Conservation (phyloP, 2,113 vertebrate genomes). For the Stercorarius parasiticus region DNA sequence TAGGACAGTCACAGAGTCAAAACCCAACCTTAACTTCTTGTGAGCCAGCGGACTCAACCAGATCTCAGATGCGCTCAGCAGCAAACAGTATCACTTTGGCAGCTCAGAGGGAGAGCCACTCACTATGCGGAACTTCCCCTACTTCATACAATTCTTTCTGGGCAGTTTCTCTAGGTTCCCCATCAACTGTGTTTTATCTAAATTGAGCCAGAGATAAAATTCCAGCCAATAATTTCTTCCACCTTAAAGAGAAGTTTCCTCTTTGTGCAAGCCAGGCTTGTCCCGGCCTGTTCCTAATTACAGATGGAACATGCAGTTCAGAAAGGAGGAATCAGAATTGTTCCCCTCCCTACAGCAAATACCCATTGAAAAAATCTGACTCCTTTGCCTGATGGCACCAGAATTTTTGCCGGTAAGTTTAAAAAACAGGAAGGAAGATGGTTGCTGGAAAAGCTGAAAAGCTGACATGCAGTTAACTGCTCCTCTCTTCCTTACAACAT, state of each 20-base stretch:
- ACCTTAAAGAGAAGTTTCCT: conserved; percentile 40
- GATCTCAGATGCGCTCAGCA: not conserved
- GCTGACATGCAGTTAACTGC: not conserved
- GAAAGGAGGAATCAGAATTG: conserved; percentile 44
- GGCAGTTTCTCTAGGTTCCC: not conserved
- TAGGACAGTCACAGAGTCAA: not conserved
- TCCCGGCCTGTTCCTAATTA: conserved; percentile 73
- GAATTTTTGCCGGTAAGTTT: not conserved
- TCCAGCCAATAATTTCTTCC: conserved; percentile 8
- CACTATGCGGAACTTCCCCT: not conserved
- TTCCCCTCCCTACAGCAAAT: conserved; percentile 44
- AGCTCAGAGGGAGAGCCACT: not conserved
- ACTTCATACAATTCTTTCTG: not conserved
- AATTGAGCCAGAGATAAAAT: not conserved
- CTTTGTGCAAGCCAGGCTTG: conserved; percentile 56
- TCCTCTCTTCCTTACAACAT: not conserved
- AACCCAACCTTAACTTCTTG: not conserved
- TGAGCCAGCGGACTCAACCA: not conserved
- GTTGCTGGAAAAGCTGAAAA: conserved; percentile 1
- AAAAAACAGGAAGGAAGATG: not conserved
- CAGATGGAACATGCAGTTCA: conserved; percentile 71
- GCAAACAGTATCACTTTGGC: accelerated
- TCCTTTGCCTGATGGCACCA: not conserved
- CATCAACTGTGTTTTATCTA: not conserved
- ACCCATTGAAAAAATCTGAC: not conserved